A percentile compares a stretch with the other conserved stretches of the same genome.
Conservation (phyloP, 2,797 vertebrate genomes). For the Cirrhinus mrigala region DNA sequence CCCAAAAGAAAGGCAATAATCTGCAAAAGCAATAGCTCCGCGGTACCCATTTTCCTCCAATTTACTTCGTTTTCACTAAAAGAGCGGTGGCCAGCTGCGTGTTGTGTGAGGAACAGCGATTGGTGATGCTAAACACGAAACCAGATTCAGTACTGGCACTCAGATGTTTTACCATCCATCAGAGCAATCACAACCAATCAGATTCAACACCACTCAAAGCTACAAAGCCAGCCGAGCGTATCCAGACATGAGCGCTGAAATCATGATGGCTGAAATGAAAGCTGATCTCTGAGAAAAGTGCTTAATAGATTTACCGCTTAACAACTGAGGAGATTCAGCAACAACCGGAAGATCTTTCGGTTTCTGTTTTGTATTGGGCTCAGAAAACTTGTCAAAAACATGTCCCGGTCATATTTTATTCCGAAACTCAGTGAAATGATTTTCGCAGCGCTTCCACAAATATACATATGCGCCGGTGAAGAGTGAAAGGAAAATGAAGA, state of each 20-base stretch:
- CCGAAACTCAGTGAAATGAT: not conserved
- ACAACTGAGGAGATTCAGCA: conserved; percentile 39
- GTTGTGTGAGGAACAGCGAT: not conserved
- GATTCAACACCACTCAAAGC: conserved; percentile 44
- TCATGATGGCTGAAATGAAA: conserved; percentile 37
- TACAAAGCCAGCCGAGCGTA: conserved; percentile 38
- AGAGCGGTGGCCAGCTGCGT: not conserved
- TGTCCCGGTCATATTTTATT: not conserved
- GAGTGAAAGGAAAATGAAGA: conserved; percentile 48
- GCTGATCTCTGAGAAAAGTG: conserved; percentile 45
- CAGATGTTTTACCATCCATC: conserved; percentile 47
- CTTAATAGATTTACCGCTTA: conserved; percentile 61
- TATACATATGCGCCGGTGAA: conserved; percentile 18
- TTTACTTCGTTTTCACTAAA: not conserved
- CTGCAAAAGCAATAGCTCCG: not conserved
- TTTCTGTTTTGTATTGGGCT: conserved; percentile 14
- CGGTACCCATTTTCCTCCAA: not conserved
- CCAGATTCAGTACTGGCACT: conserved; percentile 20
- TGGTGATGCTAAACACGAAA: conserved; percentile 40
- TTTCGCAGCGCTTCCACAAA: not conserved
- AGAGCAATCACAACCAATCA: conserved; percentile 53
- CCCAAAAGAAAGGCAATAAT: not conserved
- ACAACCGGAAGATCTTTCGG: conserved; percentile 47
- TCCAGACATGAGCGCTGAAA: conserved; percentile 38
- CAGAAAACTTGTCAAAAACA: not conserved